Base-by-base conservation (phyloP, 2,113 vertebrate species). In the Hymenochirus boettgeri region DNA sequence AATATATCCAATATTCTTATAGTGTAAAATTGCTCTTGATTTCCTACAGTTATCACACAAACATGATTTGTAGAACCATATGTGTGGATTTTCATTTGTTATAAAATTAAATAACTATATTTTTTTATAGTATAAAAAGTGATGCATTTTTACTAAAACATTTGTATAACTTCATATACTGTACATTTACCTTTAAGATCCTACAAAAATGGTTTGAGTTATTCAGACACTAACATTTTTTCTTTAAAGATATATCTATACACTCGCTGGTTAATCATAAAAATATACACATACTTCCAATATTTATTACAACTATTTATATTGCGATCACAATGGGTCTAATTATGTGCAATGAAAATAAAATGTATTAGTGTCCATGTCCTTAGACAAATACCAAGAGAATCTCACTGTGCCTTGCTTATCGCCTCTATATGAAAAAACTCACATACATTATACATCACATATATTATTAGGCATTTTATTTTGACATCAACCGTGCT, bases 251-350 rank as follows among this genome's bases (percentile, higher is more conserved):
- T 46, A 7, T 46, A 46, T n/a, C 45, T 46, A 46, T n/a, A 9
- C 42, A 15, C 13, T 33, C 10, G 33, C 4, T 11, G 3, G 33
- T 35, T 35, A 35, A 13, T 29, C 54, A 37, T 48, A 65, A 37
- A 54, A 21, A 57, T 31, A 39, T 21, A 33, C 31, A 21, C 9
- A 57, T 47, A 65, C 26, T 45, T 53, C 21, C 54, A 57, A 26
- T 50, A 65, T 65, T 65, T 65, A 65, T 65, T 57, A 29, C 45
- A 57, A 50, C 31, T 27, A 65, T 65, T 65, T 57, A 65, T 22
- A 57, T 65, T 37, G 21, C 42, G 35, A 25, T 45, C 50, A 45
- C 54, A 33, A 35, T 37, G 26, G 27, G 33, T 50, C 37, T 57
- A 56, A 65, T 57, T 65, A 53, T 48, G 45, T 50, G 46, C 35